Evolutionary conservation across 2,113 vertebrate species (phyloP).

Genomic region (Rousettus leschenaultii): DNA sequence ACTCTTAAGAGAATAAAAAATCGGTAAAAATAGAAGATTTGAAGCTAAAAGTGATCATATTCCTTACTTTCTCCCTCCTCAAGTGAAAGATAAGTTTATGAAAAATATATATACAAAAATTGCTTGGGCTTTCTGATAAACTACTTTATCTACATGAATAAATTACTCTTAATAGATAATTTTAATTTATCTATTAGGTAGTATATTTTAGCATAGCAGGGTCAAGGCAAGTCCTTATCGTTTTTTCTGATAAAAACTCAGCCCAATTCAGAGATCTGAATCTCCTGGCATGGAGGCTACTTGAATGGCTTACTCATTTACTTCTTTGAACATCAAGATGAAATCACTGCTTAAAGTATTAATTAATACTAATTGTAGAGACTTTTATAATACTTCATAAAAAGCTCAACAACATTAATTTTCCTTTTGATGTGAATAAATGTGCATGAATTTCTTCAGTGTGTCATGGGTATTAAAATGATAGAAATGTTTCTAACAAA

Average conservation of each 20-base stretch:
- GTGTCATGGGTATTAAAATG: neutral
- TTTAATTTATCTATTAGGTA: neutral
- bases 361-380: neutral
- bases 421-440: conserved; percentile 17
- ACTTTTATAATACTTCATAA: neutral
- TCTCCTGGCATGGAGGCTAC: neutral
- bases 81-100: neutral
- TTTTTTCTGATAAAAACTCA: neutral
- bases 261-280: neutral
- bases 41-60: neutral
- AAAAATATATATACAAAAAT: neutral
- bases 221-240: neutral
- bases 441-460: neutral
- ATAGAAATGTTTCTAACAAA: neutral
- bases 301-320: neutral
- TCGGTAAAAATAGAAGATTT: neutral
- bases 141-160: neutral
- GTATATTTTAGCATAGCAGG: neutral
- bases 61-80: neutral
- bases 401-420: neutral
- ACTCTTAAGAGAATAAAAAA: neutral
- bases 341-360: neutral
- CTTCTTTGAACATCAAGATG: neutral
- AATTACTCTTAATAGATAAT: neutral
- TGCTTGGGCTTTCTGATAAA: neutral